Evolutionary conservation across 2,888 invertebrate genomes (phyloP).

Genomic region (Oscheius sp.): DNA sequence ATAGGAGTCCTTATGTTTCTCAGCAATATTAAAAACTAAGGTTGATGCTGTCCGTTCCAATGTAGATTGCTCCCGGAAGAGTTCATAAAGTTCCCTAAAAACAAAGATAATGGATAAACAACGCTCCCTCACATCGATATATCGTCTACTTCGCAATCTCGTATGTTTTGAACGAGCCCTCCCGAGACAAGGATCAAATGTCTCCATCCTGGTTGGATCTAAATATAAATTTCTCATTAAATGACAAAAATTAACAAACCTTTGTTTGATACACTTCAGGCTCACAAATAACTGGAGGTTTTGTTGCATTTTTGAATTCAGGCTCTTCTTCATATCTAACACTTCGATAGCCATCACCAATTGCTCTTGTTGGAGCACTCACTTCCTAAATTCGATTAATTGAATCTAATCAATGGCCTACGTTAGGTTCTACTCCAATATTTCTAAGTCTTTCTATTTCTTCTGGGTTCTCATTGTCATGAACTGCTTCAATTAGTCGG

Average conservation of each 20-base stretch:
- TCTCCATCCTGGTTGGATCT: constrained; percentile 42
- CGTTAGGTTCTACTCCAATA: constrained; percentile 25
- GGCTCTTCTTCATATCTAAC: constrained; percentile 40
- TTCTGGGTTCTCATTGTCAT: constrained; percentile 34
- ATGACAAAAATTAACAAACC: constrained; percentile 21
- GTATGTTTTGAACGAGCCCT: constrained; percentile 48
- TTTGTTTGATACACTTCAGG: constrained; percentile 36
- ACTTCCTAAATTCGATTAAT: constrained; percentile 34
- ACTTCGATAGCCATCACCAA: constrained; percentile 51
- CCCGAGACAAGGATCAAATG: constrained; percentile 44
- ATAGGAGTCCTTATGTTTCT: constrained; percentile 41
- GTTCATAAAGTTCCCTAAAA: constrained; percentile 37
- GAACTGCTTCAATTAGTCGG: constrained; percentile 10
- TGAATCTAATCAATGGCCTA: constrained; percentile 1
- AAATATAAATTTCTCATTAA: constrained; percentile 8
- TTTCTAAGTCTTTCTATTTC: constrained; percentile 22
- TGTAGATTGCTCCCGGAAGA: constrained; percentile 34
- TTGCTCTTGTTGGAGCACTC: constrained; percentile 45
- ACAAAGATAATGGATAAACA: not conserved
- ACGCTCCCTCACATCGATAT: constrained; percentile 38
- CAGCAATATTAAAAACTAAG: constrained; percentile 33
- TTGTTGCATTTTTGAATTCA: constrained; percentile 34
- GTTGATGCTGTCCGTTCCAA: constrained; percentile 38
- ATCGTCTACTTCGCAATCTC: constrained; percentile 40
- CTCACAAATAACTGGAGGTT: constrained; percentile 39